Evolutionary conservation across 2,888 invertebrate species (phyloP).

Genomic region (Ctenicera cuprea): DNA sequence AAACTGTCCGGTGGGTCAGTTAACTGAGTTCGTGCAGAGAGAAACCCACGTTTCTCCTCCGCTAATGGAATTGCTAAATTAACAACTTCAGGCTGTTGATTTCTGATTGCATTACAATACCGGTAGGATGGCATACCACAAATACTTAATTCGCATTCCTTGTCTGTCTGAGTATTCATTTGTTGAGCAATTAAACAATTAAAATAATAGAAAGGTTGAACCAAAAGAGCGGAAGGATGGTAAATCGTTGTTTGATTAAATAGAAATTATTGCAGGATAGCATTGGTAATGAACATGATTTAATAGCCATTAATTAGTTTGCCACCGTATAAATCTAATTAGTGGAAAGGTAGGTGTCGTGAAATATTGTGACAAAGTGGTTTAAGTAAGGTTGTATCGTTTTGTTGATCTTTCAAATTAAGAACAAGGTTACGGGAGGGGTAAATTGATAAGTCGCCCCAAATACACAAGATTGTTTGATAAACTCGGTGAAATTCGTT

Average conservation of each 20-base stretch:
- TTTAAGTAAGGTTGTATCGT: not conserved
- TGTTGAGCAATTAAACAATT: conserved; percentile 18
- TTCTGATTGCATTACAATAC: conserved; percentile 30
- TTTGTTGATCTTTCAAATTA: conserved; percentile 7
- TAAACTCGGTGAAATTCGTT: not conserved
- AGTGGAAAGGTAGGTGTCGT: not conserved
- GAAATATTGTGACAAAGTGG: not conserved
- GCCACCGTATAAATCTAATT: conserved; percentile 1
- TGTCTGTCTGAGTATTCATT: conserved; percentile 6
- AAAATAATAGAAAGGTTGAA: not conserved
- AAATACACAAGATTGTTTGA: not conserved
- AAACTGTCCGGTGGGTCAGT: conserved; percentile 38
- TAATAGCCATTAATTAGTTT: not conserved
- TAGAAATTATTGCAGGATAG: not conserved
- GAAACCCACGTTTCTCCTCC: conserved; percentile 44
- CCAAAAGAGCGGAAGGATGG: conserved; percentile 1
- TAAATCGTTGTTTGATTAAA: conserved; percentile 6
- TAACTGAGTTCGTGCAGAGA: conserved; percentile 39
- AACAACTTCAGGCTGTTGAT: conserved; percentile 23
- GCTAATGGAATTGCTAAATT: conserved; percentile 30
- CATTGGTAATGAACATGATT: conserved; percentile 1
- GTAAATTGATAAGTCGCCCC: not conserved
- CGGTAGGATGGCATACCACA: conserved; percentile 20
- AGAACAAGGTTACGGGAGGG: conserved; percentile 1
- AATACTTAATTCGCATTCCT: conserved; percentile 20